phyloP scores from a whole-genome alignment of 2,113 vertebrate genomes.

The Nibea coibor region DNA sequence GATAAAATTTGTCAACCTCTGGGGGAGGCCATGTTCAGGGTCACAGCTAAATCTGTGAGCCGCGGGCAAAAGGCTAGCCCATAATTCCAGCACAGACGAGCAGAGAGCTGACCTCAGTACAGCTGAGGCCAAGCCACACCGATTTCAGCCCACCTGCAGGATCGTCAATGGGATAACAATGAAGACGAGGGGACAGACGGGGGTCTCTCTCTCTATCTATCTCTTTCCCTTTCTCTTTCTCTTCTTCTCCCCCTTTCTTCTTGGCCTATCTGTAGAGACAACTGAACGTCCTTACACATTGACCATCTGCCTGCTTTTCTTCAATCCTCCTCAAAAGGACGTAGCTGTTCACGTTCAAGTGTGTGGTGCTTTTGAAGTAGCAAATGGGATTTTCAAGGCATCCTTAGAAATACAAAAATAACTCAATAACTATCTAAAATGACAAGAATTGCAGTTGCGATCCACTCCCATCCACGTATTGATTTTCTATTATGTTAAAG shows the following conservation, averaged over 20 bases:
- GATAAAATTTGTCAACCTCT: conserved; percentile 90
- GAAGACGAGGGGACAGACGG: conserved; percentile 64
- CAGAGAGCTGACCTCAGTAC: conserved; percentile 86
- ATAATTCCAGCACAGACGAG: conserved; percentile 90
- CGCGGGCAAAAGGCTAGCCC: conserved; percentile 86
- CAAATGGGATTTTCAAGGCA: conserved; percentile 51
- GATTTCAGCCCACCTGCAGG: conserved; percentile 85
- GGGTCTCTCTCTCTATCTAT: not conserved
- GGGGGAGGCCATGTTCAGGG: conserved; percentile 88
- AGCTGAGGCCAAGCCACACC: conserved; percentile 73
- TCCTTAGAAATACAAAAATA: conserved; percentile 46
- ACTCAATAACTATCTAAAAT: conserved; percentile 52
- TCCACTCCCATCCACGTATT: conserved; percentile 60
- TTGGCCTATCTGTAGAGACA: conserved; percentile 72
- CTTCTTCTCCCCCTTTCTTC: conserved; percentile 47
- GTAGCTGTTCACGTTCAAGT: conserved; percentile 34
- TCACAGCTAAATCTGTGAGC: conserved; percentile 90
- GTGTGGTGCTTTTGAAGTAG: conserved; percentile 45
- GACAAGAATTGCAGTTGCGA: conserved; percentile 30
- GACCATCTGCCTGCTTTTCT: conserved; percentile 55
- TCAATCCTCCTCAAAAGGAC: conserved; percentile 47
- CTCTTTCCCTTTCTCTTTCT: conserved; percentile 31
- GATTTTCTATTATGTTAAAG: conserved; percentile 75
- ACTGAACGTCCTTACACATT: conserved; percentile 67
- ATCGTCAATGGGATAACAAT: conserved; percentile 81